Percentiles rank a stretch among this genome's conserved stretches.
Conservation (phyloP, 2,797 vertebrate species). For the Eremophila alpestris region DNA sequence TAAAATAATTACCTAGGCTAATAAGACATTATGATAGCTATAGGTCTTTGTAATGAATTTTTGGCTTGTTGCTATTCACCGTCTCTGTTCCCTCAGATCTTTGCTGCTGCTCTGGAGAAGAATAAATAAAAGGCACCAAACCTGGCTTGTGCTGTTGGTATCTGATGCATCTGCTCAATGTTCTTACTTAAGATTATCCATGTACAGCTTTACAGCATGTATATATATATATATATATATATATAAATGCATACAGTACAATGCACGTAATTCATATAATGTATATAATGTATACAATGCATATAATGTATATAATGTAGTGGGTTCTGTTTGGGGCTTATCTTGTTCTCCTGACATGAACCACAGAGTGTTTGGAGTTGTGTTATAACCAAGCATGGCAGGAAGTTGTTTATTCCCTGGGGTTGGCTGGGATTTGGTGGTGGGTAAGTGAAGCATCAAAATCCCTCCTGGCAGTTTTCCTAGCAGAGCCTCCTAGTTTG, state of each 20-base stretch:
- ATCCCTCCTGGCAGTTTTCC: neutral
- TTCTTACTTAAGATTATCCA: neutral
- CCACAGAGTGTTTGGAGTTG: neutral
- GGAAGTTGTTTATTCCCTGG: neutral
- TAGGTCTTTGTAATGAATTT: neutral
- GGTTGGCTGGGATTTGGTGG: neutral
- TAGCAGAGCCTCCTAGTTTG: neutral
- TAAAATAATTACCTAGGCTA: slow-evolving; percentile 11
- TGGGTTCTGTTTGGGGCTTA: neutral
- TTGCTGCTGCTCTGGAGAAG: neutral
- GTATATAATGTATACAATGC: neutral
- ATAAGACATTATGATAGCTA: neutral
- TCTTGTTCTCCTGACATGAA: neutral
- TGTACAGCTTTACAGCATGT: neutral
- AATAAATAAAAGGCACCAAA: neutral
- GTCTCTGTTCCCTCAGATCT: neutral
- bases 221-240: neutral
- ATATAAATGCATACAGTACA: too few relatives aligned
- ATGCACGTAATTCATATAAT: neutral
- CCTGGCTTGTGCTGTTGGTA: neutral
- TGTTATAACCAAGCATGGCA: neutral
- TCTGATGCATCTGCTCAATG: neutral
- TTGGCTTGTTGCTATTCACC: neutral
- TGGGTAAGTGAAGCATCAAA: neutral
- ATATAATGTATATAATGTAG: neutral